Evolutionary conservation across 2,797 vertebrate species (phyloP).

Genomic region (Helarctos malayanus): DNA sequence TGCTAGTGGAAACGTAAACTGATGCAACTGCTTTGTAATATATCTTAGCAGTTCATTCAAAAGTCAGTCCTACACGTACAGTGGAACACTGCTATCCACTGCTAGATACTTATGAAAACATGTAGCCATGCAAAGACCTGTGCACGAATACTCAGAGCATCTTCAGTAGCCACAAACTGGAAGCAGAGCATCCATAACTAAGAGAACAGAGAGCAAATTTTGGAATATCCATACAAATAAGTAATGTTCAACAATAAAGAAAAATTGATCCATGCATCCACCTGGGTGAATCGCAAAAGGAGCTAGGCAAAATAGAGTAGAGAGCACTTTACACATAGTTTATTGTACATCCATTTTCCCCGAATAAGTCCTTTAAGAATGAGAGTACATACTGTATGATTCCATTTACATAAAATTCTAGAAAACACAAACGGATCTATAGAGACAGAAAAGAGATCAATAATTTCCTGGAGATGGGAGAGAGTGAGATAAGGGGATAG

Average conservation of each 20-base stretch:
- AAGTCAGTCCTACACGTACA: background rate
- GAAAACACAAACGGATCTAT: background rate
- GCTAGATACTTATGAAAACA: background rate
- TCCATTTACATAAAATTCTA: background rate
- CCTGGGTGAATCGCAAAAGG: background rate
- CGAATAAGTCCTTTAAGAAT: background rate
- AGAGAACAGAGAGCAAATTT: background rate
- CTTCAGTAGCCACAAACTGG: background rate
- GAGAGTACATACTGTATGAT: background rate
- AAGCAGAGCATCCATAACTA: background rate
- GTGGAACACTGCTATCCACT: background rate
- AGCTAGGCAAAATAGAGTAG: background rate
- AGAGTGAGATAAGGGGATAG: background rate
- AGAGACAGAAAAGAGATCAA: background rate
- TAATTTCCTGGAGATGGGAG: background rate
- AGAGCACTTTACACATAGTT: background rate
- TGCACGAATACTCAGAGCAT: background rate
- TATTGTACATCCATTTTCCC: background rate
- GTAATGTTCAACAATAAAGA: background rate
- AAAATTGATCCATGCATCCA: background rate
- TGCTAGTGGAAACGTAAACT: background rate
- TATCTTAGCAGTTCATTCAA: background rate
- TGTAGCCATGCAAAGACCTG: background rate
- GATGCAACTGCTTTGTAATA: background rate
- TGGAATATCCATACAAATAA: background rate